Base-by-base conservation (phyloP, 2,797 vertebrate genomes). In the Falco novaeseelandiae region DNA sequence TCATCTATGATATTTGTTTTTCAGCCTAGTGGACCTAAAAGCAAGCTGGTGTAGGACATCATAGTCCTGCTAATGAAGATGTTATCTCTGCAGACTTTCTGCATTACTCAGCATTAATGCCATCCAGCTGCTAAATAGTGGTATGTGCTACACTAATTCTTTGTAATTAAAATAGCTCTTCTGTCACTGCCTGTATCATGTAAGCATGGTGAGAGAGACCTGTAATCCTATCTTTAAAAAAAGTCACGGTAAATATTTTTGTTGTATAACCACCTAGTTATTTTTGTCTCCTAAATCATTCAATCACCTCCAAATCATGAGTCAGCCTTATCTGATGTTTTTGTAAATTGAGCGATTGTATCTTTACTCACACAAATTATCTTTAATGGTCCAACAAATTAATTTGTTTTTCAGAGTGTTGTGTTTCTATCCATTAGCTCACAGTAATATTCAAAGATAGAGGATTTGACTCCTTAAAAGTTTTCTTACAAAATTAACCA, bases 151-250 rank as follows among this genome's bases (percentile, higher is more conserved):
- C 78, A 94, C 72, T 78, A 66, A 90, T 59, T 96, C 82, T 95
- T 96, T 93, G 93, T 95, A 97, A 97, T 96, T 96, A 97, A 95
- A 93, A 36, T 19, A 95, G 73, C 87, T 97, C 91, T 97, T 97
- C 94, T n/a, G 2, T 96, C 96, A 87, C 83, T 95, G 91, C 76
- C 66, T 96, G 85, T 96, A 67, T 90, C 93, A 74, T 65, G 76
- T 23, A 95, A 71, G 44, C 79, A 76, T 77, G 87, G 77, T 63
- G 83, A 65, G 76, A 86, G 85, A 84, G 10, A 51, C 27, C 52
- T 89, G 29, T 38, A 79, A 65, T 59, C 13, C 69, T 95, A 40
- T 93, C 89, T 96, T 81, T 32, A 71, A 96, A 96, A 91, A 72
- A 51, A 90, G 65, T 49, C 55, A 32, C 22, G 38, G 62, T 54